Evolutionary conservation across 2,888 invertebrate genomes (phyloP), one percentile per base, ranked within the genome.

Genomic region (Microdon myrmicae): DNA sequence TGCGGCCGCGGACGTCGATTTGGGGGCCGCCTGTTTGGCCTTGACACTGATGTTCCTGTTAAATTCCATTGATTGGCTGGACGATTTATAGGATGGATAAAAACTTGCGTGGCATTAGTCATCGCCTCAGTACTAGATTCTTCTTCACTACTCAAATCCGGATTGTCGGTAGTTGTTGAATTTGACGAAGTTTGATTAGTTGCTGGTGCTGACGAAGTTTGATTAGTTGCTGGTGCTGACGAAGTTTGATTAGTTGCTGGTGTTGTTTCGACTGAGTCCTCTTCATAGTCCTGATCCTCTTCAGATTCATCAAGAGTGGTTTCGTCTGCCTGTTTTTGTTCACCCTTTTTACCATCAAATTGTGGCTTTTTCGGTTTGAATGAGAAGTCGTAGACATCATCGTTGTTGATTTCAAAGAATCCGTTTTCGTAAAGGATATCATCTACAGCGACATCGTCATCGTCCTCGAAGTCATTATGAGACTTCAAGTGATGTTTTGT

Each of bases 31-130:
- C 29, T 8, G 3, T 10, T n/a, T 4, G 58, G 55, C 9, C 39
- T 39, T n/a, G n/a, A n/a, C n/a, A n/a, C n/a, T n/a, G n/a, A n/a
- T n/a, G n/a, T n/a, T n/a, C n/a, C n/a, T 6, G 44, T 39, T 10
- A 8, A 6, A 9, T 51, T 23, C 64, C 64, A 64, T 14, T 64
- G 32, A 22, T 10, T 53, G 3, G 47, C 53, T 7, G 64, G 64
- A 7, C 58, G 34, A 19, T 58, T 13, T 9, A 64, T 64, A 3
- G 64, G 64, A 51, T 64, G 58, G 4, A 64, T 38, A 53, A 53
- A 64, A 6, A 47, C 32, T n/a, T 49, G 23, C 14, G 47, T 58
- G 1, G 47, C n/a, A 5, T 51, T 12, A 20, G 56, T 41, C 2
- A 20, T 3, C 1, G 23, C 4, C 2, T 58, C 43, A 6, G 23